Conservation (phyloP, 2,888 invertebrate genomes). For the Drosophila ezoana region DNA sequence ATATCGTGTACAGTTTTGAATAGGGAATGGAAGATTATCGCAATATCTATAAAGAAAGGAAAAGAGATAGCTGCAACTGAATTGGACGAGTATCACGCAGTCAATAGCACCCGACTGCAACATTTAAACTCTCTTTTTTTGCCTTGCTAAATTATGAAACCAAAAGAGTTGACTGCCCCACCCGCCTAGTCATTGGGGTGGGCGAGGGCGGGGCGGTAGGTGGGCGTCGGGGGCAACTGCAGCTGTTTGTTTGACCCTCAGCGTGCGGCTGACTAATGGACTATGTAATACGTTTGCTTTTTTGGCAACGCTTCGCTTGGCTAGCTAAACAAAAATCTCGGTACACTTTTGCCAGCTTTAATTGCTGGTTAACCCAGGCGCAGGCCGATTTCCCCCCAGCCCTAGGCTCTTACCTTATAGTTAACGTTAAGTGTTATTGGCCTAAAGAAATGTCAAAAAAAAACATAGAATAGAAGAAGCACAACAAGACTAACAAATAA, state of each 20-base stretch:
- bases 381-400: neutral
- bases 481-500: slow-evolving; percentile 60
- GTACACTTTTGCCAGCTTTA: slow-evolving; percentile 46
- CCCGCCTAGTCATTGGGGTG: too few relatives aligned
- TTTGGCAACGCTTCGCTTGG: slow-evolving; percentile 14
- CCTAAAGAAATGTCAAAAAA: neutral
- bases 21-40: too few relatives aligned
- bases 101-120: neutral
- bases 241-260: slow-evolving; percentile 37
- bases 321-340: slow-evolving; percentile 37
- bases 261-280: slow-evolving; percentile 67
- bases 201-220: neutral
- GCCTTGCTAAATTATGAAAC: slow-evolving; percentile 66
- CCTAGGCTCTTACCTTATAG: neutral
- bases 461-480: neutral
- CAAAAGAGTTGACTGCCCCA: slow-evolving; percentile 40
- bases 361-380: slow-evolving; percentile 50
- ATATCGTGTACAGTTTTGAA: too few relatives aligned
- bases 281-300: slow-evolving; percentile 68
- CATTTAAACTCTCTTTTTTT: neutral
- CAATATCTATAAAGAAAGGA: too few relatives aligned
- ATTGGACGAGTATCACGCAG: neutral
- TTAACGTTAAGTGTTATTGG: neutral
- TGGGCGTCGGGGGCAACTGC: slow-evolving; percentile 3
- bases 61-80: neutral